Evolutionary conservation across 2,113 vertebrate species (phyloP).

Genomic region (Thunnus maccoyii): DNA sequence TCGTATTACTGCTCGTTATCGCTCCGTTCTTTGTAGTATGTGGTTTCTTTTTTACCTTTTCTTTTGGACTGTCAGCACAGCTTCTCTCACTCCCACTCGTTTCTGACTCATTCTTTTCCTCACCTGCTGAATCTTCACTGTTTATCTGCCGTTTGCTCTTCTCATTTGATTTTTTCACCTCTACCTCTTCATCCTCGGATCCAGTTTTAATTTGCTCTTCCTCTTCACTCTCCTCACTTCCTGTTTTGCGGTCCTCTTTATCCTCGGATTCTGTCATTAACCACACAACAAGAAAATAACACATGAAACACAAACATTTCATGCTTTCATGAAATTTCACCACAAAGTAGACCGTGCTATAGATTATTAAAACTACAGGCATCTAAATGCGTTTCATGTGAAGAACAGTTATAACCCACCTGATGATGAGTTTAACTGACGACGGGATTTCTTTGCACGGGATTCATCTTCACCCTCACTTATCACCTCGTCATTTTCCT

Average conservation of each 20-base stretch:
- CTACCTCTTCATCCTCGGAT: conserved; percentile 14
- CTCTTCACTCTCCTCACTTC: conserved; percentile 30
- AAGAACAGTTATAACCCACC: conserved; percentile 36
- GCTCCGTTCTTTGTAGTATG: background rate
- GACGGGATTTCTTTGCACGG: conserved; percentile 59
- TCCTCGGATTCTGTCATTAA: conserved; percentile 52
- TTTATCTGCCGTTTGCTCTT: background rate
- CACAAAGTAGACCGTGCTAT: background rate
- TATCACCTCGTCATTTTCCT: conserved; percentile 47
- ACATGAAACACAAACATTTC: background rate
- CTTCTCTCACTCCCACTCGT: conserved; percentile 10
- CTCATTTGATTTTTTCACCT: conserved; percentile 22
- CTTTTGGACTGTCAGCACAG: conserved; percentile 23
- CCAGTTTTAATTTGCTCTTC: conserved; percentile 36
- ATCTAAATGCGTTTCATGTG: background rate
- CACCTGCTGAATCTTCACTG: conserved; percentile 39
- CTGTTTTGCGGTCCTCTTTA: conserved; percentile 11
- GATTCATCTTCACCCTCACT: conserved; percentile 52
- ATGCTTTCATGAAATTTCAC: background rate
- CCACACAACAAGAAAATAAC: conserved; percentile 15
- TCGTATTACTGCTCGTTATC: conserved; percentile 8
- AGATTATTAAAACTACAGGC: background rate
- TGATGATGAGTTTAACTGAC: conserved; percentile 49
- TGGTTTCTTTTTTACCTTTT: conserved; percentile 43
- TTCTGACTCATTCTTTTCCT: conserved; percentile 17